These are phyloP conservation scores for Symphodus melops DNA, from an alignment of 2,113 vertebrate genomes.

Conservation along the genomic window DNA sequence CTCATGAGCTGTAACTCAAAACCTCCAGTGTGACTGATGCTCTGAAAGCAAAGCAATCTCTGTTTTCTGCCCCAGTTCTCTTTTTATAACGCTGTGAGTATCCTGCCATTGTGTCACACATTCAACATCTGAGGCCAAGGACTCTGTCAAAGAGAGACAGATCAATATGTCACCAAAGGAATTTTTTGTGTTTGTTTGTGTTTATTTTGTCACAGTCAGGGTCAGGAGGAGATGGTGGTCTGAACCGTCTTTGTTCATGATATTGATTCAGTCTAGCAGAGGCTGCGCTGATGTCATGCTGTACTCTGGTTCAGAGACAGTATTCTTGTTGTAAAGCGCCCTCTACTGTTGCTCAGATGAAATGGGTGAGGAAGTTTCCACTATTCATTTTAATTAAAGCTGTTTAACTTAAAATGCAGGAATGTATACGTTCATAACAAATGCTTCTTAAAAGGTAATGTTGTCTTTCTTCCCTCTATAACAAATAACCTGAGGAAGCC, in stretches of 20 bases:
- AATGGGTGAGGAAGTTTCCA: neutral
- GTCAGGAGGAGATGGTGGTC: slow-evolving; percentile 35
- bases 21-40: slow-evolving; percentile 23
- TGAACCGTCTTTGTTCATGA: slow-evolving; percentile 28
- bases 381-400: neutral
- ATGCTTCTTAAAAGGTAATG: neutral
- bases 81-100: slow-evolving; percentile 19
- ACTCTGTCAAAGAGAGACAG: slow-evolving; percentile 38
- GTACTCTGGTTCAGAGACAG: slow-evolving; percentile 14
- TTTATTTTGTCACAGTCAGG: slow-evolving; percentile 35
- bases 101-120: slow-evolving; percentile 21
- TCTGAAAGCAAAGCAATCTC: slow-evolving; percentile 31
- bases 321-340: slow-evolving; percentile 21
- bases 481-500: neutral
- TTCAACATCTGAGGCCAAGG: slow-evolving; percentile 45
- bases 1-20: slow-evolving; percentile 19
- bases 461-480: neutral
- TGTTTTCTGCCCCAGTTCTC: neutral
- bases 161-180: slow-evolving; percentile 52
- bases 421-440: neutral
- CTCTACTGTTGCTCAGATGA: slow-evolving; percentile 31
- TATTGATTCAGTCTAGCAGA: slow-evolving; percentile 50
- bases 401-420: neutral
- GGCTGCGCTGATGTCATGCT: slow-evolving; percentile 36
- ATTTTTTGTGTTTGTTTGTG: slow-evolving; percentile 32